phyloP scores from a whole-genome alignment of 1,140 invertebrate genomes.

The Paraescarpia echinospica region DNA sequence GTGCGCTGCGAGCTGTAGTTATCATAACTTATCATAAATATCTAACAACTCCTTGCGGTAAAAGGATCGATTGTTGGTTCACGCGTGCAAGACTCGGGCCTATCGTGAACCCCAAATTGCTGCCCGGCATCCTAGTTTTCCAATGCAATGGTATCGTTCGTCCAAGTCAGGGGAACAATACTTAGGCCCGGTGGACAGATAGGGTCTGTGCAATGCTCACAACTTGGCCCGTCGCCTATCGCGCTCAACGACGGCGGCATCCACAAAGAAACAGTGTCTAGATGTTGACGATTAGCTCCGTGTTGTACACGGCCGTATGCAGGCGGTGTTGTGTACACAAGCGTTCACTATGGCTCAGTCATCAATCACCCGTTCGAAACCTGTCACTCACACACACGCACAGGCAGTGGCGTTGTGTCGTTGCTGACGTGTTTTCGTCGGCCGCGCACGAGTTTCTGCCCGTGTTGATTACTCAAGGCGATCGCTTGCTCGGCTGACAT shows the following conservation, averaged over 20 bases:
- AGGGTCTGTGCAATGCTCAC: neutral
- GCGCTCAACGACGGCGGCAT: neutral
- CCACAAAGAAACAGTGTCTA: neutral
- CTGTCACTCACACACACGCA: neutral
- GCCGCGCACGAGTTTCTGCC: neutral
- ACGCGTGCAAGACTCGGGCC: neutral
- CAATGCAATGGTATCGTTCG: neutral
- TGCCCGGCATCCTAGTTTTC: neutral
- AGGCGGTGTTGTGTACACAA: neutral
- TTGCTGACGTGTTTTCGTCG: neutral
- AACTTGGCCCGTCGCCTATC: neutral
- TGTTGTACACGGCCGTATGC: neutral
- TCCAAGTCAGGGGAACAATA: neutral
- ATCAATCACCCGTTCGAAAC: neutral
- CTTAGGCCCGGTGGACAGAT: neutral
- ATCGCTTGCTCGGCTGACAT: neutral
- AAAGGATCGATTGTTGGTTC: neutral
- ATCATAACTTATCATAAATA: neutral
- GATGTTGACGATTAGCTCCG: neutral
- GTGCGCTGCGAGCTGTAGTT: neutral
- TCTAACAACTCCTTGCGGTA: neutral
- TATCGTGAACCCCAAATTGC: neutral
- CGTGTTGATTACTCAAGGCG: neutral
- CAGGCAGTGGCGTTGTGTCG: neutral
- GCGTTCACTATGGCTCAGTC: neutral